Evolutionary conservation across 1,140 invertebrate genomes (phyloP).

Genomic region (Protaetia brevitarsis): DNA sequence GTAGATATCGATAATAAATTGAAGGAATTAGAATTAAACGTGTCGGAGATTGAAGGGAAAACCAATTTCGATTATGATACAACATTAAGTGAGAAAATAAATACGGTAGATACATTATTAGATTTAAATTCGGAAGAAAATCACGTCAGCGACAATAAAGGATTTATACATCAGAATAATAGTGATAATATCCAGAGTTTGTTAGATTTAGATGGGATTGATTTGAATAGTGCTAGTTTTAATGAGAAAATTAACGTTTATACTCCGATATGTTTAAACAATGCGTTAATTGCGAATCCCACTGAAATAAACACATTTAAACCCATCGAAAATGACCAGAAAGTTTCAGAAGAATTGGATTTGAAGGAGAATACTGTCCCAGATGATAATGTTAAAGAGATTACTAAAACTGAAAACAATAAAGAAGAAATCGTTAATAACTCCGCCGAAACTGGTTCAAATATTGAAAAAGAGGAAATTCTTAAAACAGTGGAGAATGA

Average conservation of each 20-base stretch:
- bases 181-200: neutral
- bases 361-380: too few relatives aligned
- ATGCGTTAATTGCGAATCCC: too few relatives aligned
- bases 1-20: slow-evolving; percentile 1
- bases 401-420: neutral
- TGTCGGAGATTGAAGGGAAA: neutral
- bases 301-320: too few relatives aligned
- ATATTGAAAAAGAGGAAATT: too few relatives aligned
- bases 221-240: neutral
- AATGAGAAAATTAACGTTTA: too few relatives aligned
- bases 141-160: neutral
- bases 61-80: neutral
- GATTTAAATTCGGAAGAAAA: slow-evolving; percentile 6
- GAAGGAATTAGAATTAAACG: neutral
- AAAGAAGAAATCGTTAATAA: neutral
- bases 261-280: too few relatives aligned
- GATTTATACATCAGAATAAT: neutral
- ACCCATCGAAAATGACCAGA: too few relatives aligned
- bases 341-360: too few relatives aligned
- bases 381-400: neutral
- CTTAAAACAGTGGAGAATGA: neutral
- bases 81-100: neutral
- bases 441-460: too few relatives aligned
- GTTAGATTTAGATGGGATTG: neutral
- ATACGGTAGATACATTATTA: neutral